phyloP scores from a whole-genome alignment of 2,888 invertebrate species.

The Leptopilina myrica region DNA sequence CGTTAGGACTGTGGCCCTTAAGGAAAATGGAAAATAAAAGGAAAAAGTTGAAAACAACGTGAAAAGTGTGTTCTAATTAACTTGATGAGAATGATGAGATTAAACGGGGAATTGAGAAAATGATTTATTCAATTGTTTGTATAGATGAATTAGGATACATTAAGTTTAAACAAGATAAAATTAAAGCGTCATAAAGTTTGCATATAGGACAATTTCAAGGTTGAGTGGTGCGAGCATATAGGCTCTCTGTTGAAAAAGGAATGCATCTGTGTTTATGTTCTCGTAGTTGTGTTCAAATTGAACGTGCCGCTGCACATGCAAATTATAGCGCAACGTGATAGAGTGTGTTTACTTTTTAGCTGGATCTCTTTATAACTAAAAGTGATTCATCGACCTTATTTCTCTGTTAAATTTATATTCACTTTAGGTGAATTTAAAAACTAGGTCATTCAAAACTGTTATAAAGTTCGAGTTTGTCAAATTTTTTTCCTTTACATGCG shows the following conservation, averaged over 20 bases:
- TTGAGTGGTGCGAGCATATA: background rate
- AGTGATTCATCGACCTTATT: constrained; percentile 12
- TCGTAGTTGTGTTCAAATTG: background rate
- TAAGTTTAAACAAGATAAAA: background rate
- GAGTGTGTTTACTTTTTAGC: constrained; percentile 27
- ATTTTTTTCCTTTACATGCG: too few relatives aligned
- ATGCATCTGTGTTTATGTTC: constrained; percentile 17
- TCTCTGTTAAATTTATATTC: background rate
- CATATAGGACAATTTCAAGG: constrained; percentile 25
- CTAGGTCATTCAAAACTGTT: background rate
- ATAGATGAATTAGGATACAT: background rate
- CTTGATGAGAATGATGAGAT: background rate
- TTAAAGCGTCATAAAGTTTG: background rate
- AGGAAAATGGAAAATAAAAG: too few relatives aligned
- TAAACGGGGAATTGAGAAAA: constrained; percentile 19
- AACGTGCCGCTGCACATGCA: constrained; percentile 20
- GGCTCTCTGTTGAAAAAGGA: background rate
- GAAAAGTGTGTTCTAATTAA: constrained; percentile 13
- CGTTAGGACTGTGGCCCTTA: too few relatives aligned
- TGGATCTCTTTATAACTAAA: constrained; percentile 21
- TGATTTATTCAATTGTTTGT: background rate
- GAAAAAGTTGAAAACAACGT: background rate
- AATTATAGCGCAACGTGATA: constrained; percentile 24
- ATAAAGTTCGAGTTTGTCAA: background rate
- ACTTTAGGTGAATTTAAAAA: background rate